Base-by-base conservation (phyloP, 2,888 invertebrate species). In the Ceraclea dissimilis region DNA sequence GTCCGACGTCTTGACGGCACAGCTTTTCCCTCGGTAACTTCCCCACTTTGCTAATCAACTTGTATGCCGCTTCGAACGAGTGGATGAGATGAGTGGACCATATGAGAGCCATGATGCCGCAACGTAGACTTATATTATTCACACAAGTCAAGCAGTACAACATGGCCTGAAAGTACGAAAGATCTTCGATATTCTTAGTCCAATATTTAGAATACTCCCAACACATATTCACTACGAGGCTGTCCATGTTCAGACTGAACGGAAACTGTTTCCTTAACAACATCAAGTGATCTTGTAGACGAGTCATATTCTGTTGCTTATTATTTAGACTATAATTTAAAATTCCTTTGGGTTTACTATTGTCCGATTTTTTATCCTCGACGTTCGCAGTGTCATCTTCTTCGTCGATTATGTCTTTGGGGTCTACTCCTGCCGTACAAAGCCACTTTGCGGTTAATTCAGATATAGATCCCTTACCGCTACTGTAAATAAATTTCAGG, bases 141-240 rank as follows among this genome's bases (percentile, higher is more conserved):
- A 91, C 82, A 62, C 79, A 75, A 52, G 77, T 76, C 50, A 93
- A 73, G 67, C 88, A 90, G 52, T 74, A 75, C 4, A 93, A 66
- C 0, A 89, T 85, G n/a, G 86, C 83, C 62, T 83, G 79, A 31
- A 95, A 76, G 64, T 83, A 78, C 13, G 80, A 75, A 4, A 87
- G 74, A 61, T 80, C 78, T 47, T 83, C 78, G 59, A 85, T 79
- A 63, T 87, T 82, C 69, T 87, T 90, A 67, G 90, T 88, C 94
- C 95, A 96, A 52, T 83, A 81, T 63, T 89, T 81, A 53, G 90
- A 85, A 68, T 90, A 93, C 70, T 95, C 94, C 95, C 95, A 95
- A 63, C 87, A 84, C 80, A 94, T 86, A 68, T 94, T 92, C 13
- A 89, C 84, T 50, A 94, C 75, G 43, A 96, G 74, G 39, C 87